Percentiles rank a stretch among this genome's conserved stretches.
These are phyloP conservation scores for Cheilinus undulatus DNA, from an alignment of 2,113 vertebrate species.

Conservation along the genomic window DNA sequence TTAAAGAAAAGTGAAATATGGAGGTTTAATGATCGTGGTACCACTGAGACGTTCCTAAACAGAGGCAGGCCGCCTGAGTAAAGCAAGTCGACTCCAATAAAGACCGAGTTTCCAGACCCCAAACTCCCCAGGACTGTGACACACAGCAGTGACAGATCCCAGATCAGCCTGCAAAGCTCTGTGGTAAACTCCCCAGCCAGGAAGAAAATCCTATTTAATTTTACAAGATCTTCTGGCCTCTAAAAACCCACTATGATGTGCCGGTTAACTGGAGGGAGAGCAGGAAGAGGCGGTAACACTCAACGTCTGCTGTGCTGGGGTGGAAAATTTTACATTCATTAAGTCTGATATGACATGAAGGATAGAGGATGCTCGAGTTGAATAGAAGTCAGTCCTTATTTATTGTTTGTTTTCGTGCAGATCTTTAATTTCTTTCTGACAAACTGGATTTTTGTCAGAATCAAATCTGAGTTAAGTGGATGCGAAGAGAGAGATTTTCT, in stretches of 20 bases:
- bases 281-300: conserved; percentile 37
- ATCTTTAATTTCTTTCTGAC: neutral
- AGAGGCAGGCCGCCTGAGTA: conserved; percentile 70
- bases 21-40: conserved; percentile 72
- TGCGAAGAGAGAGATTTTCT: neutral
- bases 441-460: conserved; percentile 1
- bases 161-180: conserved; percentile 73
- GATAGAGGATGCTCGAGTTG: conserved; percentile 1
- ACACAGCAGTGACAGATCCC: conserved; percentile 77
- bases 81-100: conserved; percentile 73
- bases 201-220: conserved; percentile 85
- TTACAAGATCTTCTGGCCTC: conserved; percentile 81
- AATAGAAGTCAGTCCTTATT: conserved; percentile 2
- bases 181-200: conserved; percentile 77
- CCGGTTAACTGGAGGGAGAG: conserved; percentile 55
- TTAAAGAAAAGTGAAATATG: conserved; percentile 65
- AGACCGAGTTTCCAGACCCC: conserved; percentile 73
- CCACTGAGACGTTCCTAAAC: conserved; percentile 67
- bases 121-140: conserved; percentile 55
- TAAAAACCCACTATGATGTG: conserved; percentile 73
- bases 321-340: conserved; percentile 52
- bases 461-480: neutral
- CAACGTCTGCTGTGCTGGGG: conserved; percentile 40
- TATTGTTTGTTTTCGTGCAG: neutral
- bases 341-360: conserved; percentile 36